Conservation (phyloP, 2,113 vertebrate species). For the Plotosus lineatus region DNA sequence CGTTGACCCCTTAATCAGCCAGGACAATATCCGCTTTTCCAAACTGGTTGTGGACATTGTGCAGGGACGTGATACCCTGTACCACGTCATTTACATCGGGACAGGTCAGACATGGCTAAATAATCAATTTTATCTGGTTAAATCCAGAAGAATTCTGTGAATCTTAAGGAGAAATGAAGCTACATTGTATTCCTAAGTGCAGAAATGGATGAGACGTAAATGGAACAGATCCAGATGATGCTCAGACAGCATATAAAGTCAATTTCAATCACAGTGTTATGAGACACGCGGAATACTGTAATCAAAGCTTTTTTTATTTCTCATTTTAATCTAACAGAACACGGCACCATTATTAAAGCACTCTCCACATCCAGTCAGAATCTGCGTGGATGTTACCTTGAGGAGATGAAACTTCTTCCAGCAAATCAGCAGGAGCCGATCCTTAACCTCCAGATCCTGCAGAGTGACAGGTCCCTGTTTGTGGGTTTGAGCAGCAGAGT, state of each 20-base stretch:
- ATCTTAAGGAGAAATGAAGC: background rate
- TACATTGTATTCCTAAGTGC: background rate
- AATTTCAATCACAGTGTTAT: background rate
- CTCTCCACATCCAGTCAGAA: conserved; percentile 82
- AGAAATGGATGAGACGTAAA: background rate
- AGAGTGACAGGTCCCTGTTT: conserved; percentile 85
- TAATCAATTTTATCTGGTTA: background rate
- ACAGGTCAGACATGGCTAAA: conserved; percentile 75
- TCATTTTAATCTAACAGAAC: conserved; percentile 70
- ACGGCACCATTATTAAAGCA: conserved; percentile 91
- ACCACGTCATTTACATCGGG: conserved; percentile 91
- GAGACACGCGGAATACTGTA: background rate
- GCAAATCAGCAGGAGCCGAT: conserved; percentile 75
- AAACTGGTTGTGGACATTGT: conserved; percentile 91
- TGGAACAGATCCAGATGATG: background rate
- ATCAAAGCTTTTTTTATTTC: background rate
- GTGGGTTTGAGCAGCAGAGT: conserved; percentile 85
- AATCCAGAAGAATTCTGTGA: background rate
- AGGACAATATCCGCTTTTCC: conserved; percentile 88
- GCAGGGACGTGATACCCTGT: conserved; percentile 83
- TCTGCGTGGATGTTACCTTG: conserved; percentile 84
- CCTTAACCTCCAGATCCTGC: conserved; percentile 84
- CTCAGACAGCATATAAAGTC: background rate
- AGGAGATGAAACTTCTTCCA: conserved; percentile 88
- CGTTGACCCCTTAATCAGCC: conserved; percentile 83